Conservation (phyloP, 2,113 vertebrate genomes). For the Athene noctua region DNA sequence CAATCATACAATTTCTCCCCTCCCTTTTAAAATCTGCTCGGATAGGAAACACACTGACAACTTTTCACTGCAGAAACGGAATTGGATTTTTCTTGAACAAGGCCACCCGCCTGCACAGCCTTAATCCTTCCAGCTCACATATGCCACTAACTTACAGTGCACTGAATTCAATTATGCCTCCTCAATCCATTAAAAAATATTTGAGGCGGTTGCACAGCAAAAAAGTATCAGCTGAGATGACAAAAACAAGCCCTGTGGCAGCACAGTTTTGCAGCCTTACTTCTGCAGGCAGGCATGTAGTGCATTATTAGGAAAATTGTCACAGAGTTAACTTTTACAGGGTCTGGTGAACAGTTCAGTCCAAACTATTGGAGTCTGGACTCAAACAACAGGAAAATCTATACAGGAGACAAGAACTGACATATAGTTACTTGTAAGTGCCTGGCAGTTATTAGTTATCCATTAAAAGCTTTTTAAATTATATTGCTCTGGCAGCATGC, state of each 20-base stretch:
- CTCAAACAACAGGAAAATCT: not conserved
- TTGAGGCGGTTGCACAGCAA: not conserved
- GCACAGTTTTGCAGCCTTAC: not conserved
- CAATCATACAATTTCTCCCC: not conserved
- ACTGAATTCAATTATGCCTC: constrained; percentile 46
- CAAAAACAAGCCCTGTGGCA: not conserved
- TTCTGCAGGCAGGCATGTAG: not conserved
- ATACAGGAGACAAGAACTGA: not conserved
- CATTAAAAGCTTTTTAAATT: not conserved
- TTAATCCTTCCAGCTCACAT: constrained; percentile 54
- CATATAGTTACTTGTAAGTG: not conserved
- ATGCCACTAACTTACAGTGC: constrained; percentile 52
- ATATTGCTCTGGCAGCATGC: not conserved
- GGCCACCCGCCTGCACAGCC: constrained; percentile 18
- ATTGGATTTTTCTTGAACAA: constrained; percentile 45
- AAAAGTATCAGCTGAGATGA: not conserved
- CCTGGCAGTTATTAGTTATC: not conserved
- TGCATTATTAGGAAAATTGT: not conserved
- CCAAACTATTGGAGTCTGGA: not conserved
- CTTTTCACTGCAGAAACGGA: constrained; percentile 54
- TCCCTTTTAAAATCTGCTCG: constrained; percentile 20
- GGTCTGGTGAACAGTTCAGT: not conserved
- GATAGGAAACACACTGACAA: constrained; percentile 21
- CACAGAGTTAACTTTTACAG: not conserved
- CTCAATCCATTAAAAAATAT: constrained; percentile 27